These are phyloP conservation scores for Sylvietta virens DNA, from an alignment of 2,113 vertebrate species.

Conservation along the genomic window DNA sequence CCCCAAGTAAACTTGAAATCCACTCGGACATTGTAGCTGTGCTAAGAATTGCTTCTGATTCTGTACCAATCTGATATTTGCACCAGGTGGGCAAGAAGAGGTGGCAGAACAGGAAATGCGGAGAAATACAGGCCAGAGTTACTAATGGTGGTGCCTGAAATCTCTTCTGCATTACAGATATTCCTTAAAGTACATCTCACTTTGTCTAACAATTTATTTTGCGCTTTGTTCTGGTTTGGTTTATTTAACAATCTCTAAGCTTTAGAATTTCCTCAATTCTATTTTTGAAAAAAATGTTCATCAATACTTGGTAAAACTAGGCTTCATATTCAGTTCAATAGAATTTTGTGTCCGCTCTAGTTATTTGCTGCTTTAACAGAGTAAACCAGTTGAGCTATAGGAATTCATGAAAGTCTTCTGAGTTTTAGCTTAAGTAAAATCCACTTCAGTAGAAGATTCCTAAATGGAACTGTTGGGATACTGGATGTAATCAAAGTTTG, in stretches of 20 bases:
- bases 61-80: neutral
- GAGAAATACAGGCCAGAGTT: neutral
- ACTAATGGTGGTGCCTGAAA: neutral
- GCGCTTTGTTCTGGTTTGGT: neutral
- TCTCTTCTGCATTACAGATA: neutral
- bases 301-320: neutral
- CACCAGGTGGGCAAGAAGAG: neutral
- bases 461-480: neutral
- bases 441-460: neutral
- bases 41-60: neutral
- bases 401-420: neutral
- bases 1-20: neutral
- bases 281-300: neutral
- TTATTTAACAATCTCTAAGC: neutral
- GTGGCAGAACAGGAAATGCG: neutral
- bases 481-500: neutral
- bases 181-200: neutral
- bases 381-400: neutral
- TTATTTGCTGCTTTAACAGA: neutral
- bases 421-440: neutral
- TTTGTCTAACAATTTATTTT: neutral
- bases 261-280: neutral
- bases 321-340: neutral
- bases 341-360: neutral
- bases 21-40: rapidly evolving